A percentile compares a stretch with the other conserved stretches of the same genome.
phyloP scores from a whole-genome alignment of 2,113 vertebrate species.

The Malurus alboscapulatus region DNA sequence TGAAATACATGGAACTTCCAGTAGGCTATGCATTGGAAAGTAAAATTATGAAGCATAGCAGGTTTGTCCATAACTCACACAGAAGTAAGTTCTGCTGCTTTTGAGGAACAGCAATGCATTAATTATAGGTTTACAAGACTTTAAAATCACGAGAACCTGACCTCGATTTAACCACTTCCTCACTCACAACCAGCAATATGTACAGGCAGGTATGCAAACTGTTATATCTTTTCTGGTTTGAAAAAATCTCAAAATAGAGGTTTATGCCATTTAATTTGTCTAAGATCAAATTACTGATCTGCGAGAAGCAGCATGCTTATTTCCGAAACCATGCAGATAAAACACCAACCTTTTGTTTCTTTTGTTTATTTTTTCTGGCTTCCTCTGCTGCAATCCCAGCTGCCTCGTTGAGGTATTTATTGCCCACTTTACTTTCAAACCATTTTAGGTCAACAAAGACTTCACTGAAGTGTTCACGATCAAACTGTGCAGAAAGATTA shows the following conservation, averaged over 20 bases:
- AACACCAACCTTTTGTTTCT: conserved; percentile 77
- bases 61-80: background rate
- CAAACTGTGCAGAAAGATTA: conserved; percentile 80
- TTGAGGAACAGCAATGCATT: background rate
- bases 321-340: background rate
- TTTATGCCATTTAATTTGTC: background rate
- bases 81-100: background rate
- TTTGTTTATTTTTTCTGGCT: conserved; percentile 76
- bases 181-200: background rate
- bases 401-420: conserved; percentile 97
- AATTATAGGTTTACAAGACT: background rate
- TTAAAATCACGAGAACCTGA: background rate
- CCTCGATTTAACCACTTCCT: background rate
- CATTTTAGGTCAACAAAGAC: conserved; percentile 98
- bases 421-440: conserved; percentile 99
- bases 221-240: background rate
- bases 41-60: background rate
- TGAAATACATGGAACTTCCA: background rate
- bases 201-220: background rate
- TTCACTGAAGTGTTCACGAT: conserved; percentile 95
- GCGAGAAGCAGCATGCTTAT: background rate
- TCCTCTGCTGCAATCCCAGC: conserved; percentile 92
- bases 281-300: background rate
- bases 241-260: background rate
- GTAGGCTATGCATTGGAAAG: background rate